phyloP scores from a whole-genome alignment of 2,797 vertebrate genomes.

The Poecilia velifera region DNA sequence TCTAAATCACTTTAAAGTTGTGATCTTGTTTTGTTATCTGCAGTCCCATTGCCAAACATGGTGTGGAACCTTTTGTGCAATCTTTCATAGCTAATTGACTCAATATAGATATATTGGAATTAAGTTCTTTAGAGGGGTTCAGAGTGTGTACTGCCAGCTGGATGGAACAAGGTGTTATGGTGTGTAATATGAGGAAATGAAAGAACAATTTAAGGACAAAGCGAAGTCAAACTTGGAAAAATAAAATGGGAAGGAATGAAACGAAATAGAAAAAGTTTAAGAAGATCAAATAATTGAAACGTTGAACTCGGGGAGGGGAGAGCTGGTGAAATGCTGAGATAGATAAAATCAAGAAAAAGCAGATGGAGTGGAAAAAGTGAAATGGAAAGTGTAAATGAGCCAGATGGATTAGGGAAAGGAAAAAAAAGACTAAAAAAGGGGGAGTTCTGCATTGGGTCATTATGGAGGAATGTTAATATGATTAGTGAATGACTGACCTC shows the following conservation, averaged over 20 bases:
- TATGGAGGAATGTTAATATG: constrained; percentile 85
- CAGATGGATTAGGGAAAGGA: constrained; percentile 44
- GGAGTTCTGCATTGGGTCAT: constrained; percentile 76
- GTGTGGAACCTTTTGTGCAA: neutral
- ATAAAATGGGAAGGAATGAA: neutral
- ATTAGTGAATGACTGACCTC: constrained; percentile 80
- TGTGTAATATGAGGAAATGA: constrained; percentile 34
- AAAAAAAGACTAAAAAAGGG: constrained; percentile 36
- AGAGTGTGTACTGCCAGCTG: neutral
- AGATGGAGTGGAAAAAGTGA: constrained; percentile 11
- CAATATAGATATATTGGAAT: neutral
- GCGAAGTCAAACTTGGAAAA: neutral
- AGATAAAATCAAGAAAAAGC: constrained; percentile 39
- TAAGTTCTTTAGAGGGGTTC: neutral
- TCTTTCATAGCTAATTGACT: neutral
- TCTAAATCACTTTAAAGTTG: neutral
- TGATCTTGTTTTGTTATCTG: neutral
- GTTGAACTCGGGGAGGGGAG: constrained; percentile 15
- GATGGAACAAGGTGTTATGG: constrained; percentile 12
- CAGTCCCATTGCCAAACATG: neutral
- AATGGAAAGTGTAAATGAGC: constrained; percentile 38
- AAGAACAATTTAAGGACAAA: neutral
- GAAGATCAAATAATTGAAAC: constrained; percentile 35
- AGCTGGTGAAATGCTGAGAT: constrained; percentile 26
- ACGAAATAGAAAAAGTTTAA: constrained; percentile 17